Conservation (phyloP, 1,140 invertebrate species). For the Luehdorfia chinensis region DNA sequence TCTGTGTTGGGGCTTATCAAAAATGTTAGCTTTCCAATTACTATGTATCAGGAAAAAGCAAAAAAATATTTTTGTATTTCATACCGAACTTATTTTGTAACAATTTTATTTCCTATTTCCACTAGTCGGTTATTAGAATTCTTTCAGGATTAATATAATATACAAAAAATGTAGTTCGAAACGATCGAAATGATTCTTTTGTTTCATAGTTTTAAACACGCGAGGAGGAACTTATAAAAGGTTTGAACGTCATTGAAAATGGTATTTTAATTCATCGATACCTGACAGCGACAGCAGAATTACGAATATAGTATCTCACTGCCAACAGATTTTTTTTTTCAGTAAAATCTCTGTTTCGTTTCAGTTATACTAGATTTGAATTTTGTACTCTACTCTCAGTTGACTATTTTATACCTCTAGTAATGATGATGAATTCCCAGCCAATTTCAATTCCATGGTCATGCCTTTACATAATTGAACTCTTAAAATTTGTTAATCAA, state of each 20-base stretch:
- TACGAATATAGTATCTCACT: slow-evolving; percentile 43
- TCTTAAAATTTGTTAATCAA: too few relatives aligned
- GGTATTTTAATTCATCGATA: slow-evolving; percentile 70
- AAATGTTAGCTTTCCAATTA: slow-evolving; percentile 11
- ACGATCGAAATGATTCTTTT: too few relatives aligned
- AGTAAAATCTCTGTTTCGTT: slow-evolving; percentile 33
- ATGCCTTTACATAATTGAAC: slow-evolving; percentile 26
- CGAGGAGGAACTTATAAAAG: slow-evolving; percentile 41
- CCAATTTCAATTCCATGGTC: too few relatives aligned
- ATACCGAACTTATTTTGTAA: too few relatives aligned
- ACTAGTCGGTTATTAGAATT: too few relatives aligned
- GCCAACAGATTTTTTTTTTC: slow-evolving; percentile 43
- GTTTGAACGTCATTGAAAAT: slow-evolving; percentile 61
- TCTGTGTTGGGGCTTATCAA: slow-evolving; percentile 16
- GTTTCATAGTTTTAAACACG: not conserved
- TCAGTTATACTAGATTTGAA: slow-evolving; percentile 21
- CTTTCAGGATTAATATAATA: too few relatives aligned
- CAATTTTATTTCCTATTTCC: too few relatives aligned
- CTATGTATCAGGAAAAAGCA: slow-evolving; percentile 6
- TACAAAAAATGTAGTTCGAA: too few relatives aligned
- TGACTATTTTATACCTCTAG: slow-evolving; percentile 19
- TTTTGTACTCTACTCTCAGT: slow-evolving; percentile 11
- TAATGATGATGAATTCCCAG: too few relatives aligned
- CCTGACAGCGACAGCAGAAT: slow-evolving; percentile 54
- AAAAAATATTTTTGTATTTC: slow-evolving; percentile 5